Conservation (phyloP, 2,888 invertebrate species). For the Epinotia demarniana region DNA sequence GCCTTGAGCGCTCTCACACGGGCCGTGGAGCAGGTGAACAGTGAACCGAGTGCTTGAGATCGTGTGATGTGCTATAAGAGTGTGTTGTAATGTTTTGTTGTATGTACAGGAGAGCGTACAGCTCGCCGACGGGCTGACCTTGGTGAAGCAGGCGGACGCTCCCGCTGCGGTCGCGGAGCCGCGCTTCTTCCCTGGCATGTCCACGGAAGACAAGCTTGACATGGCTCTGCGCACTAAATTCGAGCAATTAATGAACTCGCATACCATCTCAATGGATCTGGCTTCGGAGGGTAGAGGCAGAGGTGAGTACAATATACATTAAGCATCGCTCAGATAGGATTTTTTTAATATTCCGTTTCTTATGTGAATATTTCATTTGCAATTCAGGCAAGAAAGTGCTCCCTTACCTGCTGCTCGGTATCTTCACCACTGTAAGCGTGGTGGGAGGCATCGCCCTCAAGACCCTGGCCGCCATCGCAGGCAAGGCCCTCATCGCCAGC, state of each 20-base stretch:
- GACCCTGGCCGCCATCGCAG: slow-evolving; percentile 88
- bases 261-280: slow-evolving; percentile 87
- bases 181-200: slow-evolving; percentile 83
- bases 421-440: slow-evolving; percentile 87
- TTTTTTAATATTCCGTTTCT: background rate
- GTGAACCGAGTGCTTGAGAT: slow-evolving; percentile 51
- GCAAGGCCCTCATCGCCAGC: slow-evolving; percentile 89
- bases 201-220: slow-evolving; percentile 83
- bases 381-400: slow-evolving; percentile 81
- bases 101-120: slow-evolving; percentile 84
- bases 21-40: slow-evolving; percentile 84
- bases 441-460: slow-evolving; percentile 89
- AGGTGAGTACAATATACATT: slow-evolving; percentile 61
- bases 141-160: slow-evolving; percentile 85
- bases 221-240: slow-evolving; percentile 81
- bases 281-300: slow-evolving; percentile 80
- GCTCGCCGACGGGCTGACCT: slow-evolving; percentile 85
- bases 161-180: slow-evolving; percentile 83
- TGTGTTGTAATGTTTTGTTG: slow-evolving; percentile 64
- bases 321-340: background rate
- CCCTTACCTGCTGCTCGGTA: slow-evolving; percentile 85
- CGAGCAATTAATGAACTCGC: slow-evolving; percentile 86
- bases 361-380: slow-evolving; percentile 46
- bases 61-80: slow-evolving; percentile 54
- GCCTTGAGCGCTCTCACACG: slow-evolving; percentile 84